Base-by-base conservation (phyloP, 2,888 invertebrate genomes). In the Hydraecia micacea region DNA sequence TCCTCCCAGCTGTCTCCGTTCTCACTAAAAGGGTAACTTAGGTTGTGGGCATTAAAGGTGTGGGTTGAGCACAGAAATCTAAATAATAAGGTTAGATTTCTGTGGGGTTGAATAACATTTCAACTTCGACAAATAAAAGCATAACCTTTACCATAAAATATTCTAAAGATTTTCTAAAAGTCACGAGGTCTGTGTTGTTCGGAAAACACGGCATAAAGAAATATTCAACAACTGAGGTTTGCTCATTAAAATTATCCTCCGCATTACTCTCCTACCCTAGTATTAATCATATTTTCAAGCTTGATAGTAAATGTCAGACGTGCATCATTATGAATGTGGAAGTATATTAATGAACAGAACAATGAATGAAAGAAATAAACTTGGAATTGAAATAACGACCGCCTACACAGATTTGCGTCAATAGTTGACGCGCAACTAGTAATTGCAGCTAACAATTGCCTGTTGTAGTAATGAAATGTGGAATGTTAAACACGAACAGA, bases 341-440 rank as follows among this genome's bases (percentile, higher is more conserved):
- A 89, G 81, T 90, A 90, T 90, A 91, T 91, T 91, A 93, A 93
- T 93, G 93, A 88, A 85, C 79, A 76, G 84, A 87, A 90, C 88
- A 88, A 89, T 93, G 91, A 93, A 92, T 93, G 91, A 89, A 90
- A 84, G 86, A 88, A 90, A 90, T 84, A 84, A 87, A 90, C 90
- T 90, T 90, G 86, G 86, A 87, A 88, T 85, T 87, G 80, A 89
- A 90, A 74, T 71, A 80, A 73, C 68, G 60, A 62, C 39, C 88
- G 85, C 83, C 85, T 86, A 86, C 87, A 78, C 84, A 80, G 80
- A 85, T 88, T 90, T 87, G 77, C 89, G 84, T 83, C 83, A 80
- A 70, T 86, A 83, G 79, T 90, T 87, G 90, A 87, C 89, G 88
- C 85, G 78, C 80, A 83, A 83, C 81, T 86, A 73, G 70, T 88